Base-by-base conservation (phyloP, 2,888 invertebrate genomes). In the Netelia virgata region DNA sequence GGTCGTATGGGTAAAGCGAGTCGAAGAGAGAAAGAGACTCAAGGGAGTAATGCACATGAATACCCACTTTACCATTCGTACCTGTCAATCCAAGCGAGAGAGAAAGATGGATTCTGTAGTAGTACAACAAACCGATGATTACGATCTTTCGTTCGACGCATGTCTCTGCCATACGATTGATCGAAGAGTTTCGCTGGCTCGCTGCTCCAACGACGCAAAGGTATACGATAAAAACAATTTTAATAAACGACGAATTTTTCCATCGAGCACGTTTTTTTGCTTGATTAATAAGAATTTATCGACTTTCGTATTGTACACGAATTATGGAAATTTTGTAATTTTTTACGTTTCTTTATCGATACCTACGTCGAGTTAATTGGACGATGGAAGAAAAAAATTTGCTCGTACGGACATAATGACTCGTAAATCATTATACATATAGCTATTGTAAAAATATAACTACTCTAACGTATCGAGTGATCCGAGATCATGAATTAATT, bases 31-130 rank as follows among this genome's bases (percentile, higher is more conserved):
- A 76, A 11, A 28, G n/a, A 68, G 47, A 63, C 81, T 66, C 76
- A 59, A 63, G 76, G 63, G 77, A 81, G 61, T 76, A 63, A 75
- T 77, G 53, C 72, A 76, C 77, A 77, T 84, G 76, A 84, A 81
- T 77, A 84, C 72, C 81, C 73, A 81, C 73, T 81, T 73, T 69
- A 47, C 59, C 55, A 84, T 84, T 68, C 68, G 16, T 57, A 55
- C 76, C 80, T 77, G 81, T 77, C 80, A 73, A 61, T 69, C 68
- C 18, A 11, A 43, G 20, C 43, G 47, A 69, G 23, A 68, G 59
- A 69, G 41, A 77, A 36, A 77, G 59, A 53, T n/a, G 11, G n/a
- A 36, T 41, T 63, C 55, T 66, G 57, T 61, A 53, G 69, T 70
- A 79, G 73, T 55, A 11, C 43, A 18, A 76, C 23, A 20, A 61